Evolutionary conservation across 2,797 vertebrate genomes (phyloP).

Genomic region (Cheirogaleus major): DNA sequence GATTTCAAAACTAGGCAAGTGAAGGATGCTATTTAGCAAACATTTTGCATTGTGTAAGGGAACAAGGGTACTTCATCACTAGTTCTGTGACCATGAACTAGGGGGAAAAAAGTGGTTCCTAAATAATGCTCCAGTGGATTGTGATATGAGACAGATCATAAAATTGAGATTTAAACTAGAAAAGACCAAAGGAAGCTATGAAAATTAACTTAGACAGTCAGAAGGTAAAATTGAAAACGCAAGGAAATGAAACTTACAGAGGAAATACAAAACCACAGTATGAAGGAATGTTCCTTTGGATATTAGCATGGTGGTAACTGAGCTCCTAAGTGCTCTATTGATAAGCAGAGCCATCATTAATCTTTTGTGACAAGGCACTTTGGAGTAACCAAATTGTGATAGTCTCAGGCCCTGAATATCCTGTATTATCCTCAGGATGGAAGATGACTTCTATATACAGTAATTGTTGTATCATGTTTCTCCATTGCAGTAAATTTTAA

Average conservation of each 20-base stretch:
- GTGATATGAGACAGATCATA: conserved; percentile 51
- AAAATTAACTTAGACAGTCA: conserved; percentile 78
- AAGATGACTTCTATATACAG: conserved; percentile 56
- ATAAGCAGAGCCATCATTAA: conserved; percentile 79
- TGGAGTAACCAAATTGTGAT: conserved; percentile 74
- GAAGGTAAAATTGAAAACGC: conserved; percentile 76
- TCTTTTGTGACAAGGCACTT: conserved; percentile 81
- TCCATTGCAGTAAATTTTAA: conserved; percentile 62
- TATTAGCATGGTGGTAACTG: conserved; percentile 63
- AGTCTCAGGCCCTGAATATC: conserved; percentile 59
- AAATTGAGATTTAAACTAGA: conserved; percentile 78
- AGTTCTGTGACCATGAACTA: background rate
- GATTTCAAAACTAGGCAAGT: background rate
- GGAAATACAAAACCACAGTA: conserved; percentile 69
- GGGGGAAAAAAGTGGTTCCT: background rate
- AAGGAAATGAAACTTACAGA: conserved; percentile 74
- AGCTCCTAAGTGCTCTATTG: conserved; percentile 70
- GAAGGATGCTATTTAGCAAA: background rate
- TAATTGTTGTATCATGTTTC: conserved; percentile 64
- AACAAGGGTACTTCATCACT: background rate
- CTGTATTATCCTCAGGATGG: conserved; percentile 60
- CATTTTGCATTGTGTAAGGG: background rate
- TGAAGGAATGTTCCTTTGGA: conserved; percentile 54
- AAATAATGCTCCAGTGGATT: conserved; percentile 54
- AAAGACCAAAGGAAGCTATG: conserved; percentile 73